Percentiles rank a stretch among this genome's conserved stretches.
These are phyloP conservation scores for Perizoma flavofasciatum DNA, from an alignment of 2,888 invertebrate genomes.

Conservation along the genomic window DNA sequence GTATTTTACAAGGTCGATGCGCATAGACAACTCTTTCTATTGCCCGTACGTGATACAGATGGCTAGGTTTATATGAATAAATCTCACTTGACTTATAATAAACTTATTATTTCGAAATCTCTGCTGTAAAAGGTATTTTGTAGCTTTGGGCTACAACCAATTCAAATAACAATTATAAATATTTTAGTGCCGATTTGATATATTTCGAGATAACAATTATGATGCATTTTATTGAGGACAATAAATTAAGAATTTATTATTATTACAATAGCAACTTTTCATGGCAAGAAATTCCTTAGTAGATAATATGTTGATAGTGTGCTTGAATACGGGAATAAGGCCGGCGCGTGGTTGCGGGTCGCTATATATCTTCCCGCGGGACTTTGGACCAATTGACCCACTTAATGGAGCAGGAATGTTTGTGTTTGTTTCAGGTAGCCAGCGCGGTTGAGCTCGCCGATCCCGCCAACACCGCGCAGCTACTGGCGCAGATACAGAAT, in stretches of 20 bases:
- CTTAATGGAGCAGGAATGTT: slow-evolving; percentile 53
- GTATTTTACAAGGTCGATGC: slow-evolving; percentile 36
- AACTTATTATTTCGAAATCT: slow-evolving; percentile 12
- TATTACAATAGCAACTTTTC: too few relatives aligned
- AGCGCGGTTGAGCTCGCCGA: slow-evolving; percentile 71
- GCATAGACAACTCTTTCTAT: slow-evolving; percentile 43
- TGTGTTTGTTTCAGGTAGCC: slow-evolving; percentile 74
- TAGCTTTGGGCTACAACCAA: slow-evolving; percentile 17
- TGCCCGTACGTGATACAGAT: slow-evolving; percentile 43
- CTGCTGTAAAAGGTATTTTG: slow-evolving; percentile 7
- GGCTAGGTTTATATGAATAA: slow-evolving; percentile 26
- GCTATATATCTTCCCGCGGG: slow-evolving; percentile 28
- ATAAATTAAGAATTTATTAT: slow-evolving; percentile 1
- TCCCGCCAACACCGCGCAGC: slow-evolving; percentile 68
- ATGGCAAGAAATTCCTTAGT: neutral
- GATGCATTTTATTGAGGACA: neutral
- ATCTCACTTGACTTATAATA: slow-evolving; percentile 7
- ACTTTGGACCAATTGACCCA: slow-evolving; percentile 68
- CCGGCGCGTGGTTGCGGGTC: slow-evolving; percentile 33
- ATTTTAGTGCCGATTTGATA: neutral
- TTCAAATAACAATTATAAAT: neutral
- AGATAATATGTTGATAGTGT: neutral
- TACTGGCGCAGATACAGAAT: slow-evolving; percentile 68
- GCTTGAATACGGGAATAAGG: slow-evolving; percentile 18
- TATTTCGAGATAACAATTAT: slow-evolving; percentile 7